Evolutionary conservation across 2,113 vertebrate genomes (phyloP).

Genomic region (Gambusia affinis): DNA sequence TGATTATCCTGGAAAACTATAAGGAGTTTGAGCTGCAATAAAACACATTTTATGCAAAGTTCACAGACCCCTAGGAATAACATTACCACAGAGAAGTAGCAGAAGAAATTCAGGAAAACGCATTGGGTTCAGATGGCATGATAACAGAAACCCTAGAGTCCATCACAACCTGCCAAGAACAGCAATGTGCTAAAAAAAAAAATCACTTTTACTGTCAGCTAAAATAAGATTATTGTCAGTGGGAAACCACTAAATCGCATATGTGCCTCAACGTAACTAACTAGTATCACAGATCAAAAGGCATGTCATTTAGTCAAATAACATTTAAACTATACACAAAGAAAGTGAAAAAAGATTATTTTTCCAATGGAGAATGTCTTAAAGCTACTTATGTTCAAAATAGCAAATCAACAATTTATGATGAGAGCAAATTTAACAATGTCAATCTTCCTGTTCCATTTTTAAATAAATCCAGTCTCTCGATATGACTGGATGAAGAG

Average conservation of each 20-base stretch:
- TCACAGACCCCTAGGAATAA: constrained; percentile 69
- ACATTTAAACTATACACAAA: constrained; percentile 54
- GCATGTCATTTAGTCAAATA: constrained; percentile 61
- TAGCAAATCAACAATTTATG: constrained; percentile 45
- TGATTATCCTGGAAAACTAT: constrained; percentile 66
- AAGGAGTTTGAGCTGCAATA: constrained; percentile 69
- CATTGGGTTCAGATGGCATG: constrained; percentile 66
- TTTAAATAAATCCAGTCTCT: not conserved
- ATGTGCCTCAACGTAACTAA: constrained; percentile 33
- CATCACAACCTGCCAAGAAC: constrained; percentile 70
- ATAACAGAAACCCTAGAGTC: constrained; percentile 67
- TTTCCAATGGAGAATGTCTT: constrained; percentile 53
- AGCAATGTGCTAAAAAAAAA: constrained; percentile 70
- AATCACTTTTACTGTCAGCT: constrained; percentile 60
- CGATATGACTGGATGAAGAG: no score
- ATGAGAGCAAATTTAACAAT: constrained; percentile 8
- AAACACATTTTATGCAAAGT: constrained; percentile 72
- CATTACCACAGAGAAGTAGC: constrained; percentile 48
- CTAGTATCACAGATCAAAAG: constrained; percentile 35
- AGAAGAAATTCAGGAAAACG: constrained; percentile 41
- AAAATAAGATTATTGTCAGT: constrained; percentile 62
- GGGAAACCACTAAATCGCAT: constrained; percentile 39
- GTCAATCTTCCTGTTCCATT: constrained; percentile 26
- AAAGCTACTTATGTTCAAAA: constrained; percentile 43
- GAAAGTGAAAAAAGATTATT: constrained; percentile 61